Evolutionary conservation across 2,888 invertebrate genomes (phyloP), one percentile per base, ranked within the genome.

Genomic region (Linyphia triangularis): DNA sequence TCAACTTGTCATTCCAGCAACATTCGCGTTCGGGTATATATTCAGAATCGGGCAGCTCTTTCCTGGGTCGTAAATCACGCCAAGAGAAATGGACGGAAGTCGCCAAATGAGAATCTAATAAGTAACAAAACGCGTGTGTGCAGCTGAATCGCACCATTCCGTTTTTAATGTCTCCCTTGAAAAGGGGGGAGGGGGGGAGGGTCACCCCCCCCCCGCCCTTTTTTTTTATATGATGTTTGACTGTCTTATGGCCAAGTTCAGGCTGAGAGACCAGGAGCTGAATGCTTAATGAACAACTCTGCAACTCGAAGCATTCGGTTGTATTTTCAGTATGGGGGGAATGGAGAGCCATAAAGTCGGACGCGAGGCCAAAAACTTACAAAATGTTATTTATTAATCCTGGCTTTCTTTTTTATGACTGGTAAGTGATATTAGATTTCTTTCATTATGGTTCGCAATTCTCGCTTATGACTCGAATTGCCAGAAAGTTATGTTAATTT

Each of bases 71-170:
- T 51, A 51, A 51, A 51, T 70, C 70, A 70, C n/a, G n/a, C 43
- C 43, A 70, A 70, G 70, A 70, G 43, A 70, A 43, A 70, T 70
- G 70, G 43, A 70, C 26, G 24, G 43, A 16, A 70, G 51, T n/a
- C 51, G 16, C 51, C 51, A 51, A 51, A 51, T 51, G 51, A 51
- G 51, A 51, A 51, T 51, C 51, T 51, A 70, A 43, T 26, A 43
- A 70, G 40, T 43, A 70, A 70, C 70, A 51, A 16, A 24, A 24
- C 10, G 37, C 22, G 19, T 33, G 33, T 33, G 26, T 40, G 70
- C 70, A 70, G 70, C 70, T 70, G 70, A 43, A 70, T 43, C 43
- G 40, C 40, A 43, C 40, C 10, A 43, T 24, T n/a, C 26, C 43
- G 40, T 43, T 70, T 33, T 24, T 70, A 43, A 43, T 70, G 70